These are phyloP conservation scores for Leucoma salicis DNA, from an alignment of 2,888 invertebrate species.

Conservation along the genomic window DNA sequence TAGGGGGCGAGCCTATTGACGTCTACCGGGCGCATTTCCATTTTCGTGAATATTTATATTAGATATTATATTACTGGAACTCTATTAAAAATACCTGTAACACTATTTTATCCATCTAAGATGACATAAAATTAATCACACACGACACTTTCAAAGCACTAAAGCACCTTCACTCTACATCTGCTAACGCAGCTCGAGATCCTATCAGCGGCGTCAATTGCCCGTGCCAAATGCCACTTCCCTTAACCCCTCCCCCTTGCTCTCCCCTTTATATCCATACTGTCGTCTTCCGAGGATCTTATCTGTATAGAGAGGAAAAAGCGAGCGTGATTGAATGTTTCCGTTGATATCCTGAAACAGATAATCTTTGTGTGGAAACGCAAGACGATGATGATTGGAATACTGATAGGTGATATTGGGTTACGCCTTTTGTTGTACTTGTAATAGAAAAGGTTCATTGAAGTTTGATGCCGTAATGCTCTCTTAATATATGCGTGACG, in stretches of 20 bases:
- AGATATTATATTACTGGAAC: neutral
- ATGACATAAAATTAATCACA: constrained; percentile 3
- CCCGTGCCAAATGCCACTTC: constrained; percentile 82
- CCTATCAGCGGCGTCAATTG: constrained; percentile 82
- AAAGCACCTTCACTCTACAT: constrained; percentile 51
- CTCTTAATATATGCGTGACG: neutral
- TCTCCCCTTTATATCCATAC: constrained; percentile 24
- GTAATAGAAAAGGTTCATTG: neutral
- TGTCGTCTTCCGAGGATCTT: constrained; percentile 48
- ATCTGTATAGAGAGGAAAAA: constrained; percentile 58
- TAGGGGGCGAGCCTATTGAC: no score
- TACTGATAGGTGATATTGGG: constrained; percentile 27
- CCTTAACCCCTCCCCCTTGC: constrained; percentile 40
- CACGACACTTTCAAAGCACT: constrained; percentile 3
- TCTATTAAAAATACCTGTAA: neutral
- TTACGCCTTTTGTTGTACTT: constrained; percentile 9
- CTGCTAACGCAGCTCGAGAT: constrained; percentile 79
- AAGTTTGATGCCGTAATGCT: neutral
- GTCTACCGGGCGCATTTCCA: no score
- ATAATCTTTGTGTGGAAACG: constrained; percentile 57
- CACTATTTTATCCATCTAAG: neutral
- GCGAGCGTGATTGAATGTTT: constrained; percentile 73
- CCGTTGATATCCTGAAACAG: constrained; percentile 66
- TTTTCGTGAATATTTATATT: no score
- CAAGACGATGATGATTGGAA: constrained; percentile 40